phyloP scores from a whole-genome alignment of 2,113 vertebrate genomes.

The Callorhinus ursinus region DNA sequence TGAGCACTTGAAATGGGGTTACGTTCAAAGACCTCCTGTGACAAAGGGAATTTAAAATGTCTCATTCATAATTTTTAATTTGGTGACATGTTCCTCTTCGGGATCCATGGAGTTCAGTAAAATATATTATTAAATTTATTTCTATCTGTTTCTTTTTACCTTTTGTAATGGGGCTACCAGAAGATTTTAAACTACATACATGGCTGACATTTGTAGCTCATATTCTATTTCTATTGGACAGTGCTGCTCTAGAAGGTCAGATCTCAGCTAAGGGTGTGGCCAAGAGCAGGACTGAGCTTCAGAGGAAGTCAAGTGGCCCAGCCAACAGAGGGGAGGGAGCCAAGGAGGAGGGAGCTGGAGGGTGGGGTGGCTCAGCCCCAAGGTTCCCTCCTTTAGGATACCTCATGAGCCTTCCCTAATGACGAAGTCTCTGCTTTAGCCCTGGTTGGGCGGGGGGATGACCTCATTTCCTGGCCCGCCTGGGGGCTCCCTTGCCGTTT shows the following conservation, averaged over 20 bases:
- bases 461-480: background rate
- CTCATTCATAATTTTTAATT: background rate
- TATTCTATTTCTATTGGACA: background rate
- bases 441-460: background rate
- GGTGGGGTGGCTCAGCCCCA: no score
- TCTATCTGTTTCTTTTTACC: background rate
- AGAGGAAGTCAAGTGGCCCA: background rate
- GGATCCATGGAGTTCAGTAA: background rate
- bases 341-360: background rate
- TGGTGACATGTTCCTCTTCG: background rate
- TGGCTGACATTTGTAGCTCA: background rate
- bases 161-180: background rate
- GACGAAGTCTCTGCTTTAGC: background rate
- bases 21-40: background rate
- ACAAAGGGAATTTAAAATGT: background rate
- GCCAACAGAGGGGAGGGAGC: background rate
- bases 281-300: background rate
- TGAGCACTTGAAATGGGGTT: background rate
- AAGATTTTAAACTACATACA: background rate
- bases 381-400: background rate
- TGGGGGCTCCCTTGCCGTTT: background rate
- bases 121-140: background rate
- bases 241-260: background rate
- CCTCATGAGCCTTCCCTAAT: background rate
- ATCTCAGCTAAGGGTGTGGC: background rate